phyloP scores from a whole-genome alignment of 2,888 invertebrate species.

The Pseudococcus jackbeardsleyi region DNA sequence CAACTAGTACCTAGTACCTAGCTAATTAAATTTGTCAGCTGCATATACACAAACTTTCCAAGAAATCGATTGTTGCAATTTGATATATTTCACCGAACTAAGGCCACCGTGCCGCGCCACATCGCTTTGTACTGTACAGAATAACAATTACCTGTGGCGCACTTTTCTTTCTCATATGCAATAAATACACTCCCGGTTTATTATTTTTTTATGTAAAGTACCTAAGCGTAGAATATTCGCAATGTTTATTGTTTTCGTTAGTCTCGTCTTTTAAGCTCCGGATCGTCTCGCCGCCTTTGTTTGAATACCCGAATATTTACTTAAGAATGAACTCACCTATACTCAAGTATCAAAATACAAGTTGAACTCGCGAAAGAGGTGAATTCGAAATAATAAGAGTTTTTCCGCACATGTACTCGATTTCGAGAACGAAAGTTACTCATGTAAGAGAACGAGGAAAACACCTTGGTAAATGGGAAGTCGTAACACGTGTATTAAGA shows the following conservation, averaged over 20 bases:
- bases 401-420: neutral
- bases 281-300: neutral
- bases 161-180: neutral
- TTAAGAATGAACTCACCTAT: neutral
- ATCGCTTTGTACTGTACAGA: neutral
- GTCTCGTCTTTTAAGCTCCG: neutral
- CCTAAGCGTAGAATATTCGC: constrained; percentile 1
- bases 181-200: constrained; percentile 10
- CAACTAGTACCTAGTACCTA: neutral
- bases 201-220: constrained; percentile 45
- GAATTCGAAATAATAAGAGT: neutral
- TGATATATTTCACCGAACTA: constrained; percentile 44
- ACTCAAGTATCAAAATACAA: too few species aligned
- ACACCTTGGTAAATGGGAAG: too few species aligned
- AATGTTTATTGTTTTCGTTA: constrained; percentile 23
- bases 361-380: too few species aligned
- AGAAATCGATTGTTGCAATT: constrained; percentile 42
- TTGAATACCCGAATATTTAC: neutral
- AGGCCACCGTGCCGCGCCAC: neutral
- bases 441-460: neutral
- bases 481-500: constrained; percentile 27
- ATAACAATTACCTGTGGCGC: constrained; percentile 47
- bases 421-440: neutral
- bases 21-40: constrained; percentile 34
- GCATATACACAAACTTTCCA: neutral